Conservation (phyloP, 2,888 invertebrate species). For the Shargacucullia verbasci region DNA sequence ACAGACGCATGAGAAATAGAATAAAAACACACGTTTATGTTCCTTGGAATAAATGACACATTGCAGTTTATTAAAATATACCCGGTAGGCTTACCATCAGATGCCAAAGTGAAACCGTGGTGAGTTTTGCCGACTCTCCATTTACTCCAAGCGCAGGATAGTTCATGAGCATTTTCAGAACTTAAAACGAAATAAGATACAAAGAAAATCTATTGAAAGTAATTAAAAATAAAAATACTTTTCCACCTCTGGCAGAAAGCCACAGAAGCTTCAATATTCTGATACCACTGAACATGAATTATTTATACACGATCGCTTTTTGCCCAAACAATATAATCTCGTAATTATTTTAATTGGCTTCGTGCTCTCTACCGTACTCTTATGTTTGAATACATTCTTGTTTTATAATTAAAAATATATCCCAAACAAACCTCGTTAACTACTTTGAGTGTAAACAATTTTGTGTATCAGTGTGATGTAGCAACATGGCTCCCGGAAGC, state of each 20-base stretch:
- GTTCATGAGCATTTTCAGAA: too few species aligned
- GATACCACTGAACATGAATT: background rate
- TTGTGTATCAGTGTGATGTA: conserved; percentile 47
- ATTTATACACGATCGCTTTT: background rate
- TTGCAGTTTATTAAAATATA: too few species aligned
- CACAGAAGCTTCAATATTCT: conserved; percentile 17
- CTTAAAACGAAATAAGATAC: too few species aligned
- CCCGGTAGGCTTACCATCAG: too few species aligned
- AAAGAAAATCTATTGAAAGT: too few species aligned
- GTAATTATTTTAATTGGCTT: background rate
- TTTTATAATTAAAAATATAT: conserved; percentile 22
- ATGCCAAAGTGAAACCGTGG: too few species aligned
- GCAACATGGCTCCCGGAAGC: conserved; percentile 74
- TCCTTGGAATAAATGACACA: too few species aligned
- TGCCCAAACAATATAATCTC: background rate
- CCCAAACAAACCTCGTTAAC: too few species aligned
- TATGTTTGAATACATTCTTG: background rate
- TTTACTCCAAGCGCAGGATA: too few species aligned
- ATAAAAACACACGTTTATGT: too few species aligned
- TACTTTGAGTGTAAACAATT: conserved; percentile 51
- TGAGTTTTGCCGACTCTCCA: too few species aligned
- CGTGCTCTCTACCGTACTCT: background rate
- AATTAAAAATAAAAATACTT: background rate
- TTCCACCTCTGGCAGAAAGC: conserved; percentile 20
- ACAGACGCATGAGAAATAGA: too few species aligned